Conservation (phyloP, 2,113 vertebrate genomes). For the Ptychochromis oligacanthus region DNA sequence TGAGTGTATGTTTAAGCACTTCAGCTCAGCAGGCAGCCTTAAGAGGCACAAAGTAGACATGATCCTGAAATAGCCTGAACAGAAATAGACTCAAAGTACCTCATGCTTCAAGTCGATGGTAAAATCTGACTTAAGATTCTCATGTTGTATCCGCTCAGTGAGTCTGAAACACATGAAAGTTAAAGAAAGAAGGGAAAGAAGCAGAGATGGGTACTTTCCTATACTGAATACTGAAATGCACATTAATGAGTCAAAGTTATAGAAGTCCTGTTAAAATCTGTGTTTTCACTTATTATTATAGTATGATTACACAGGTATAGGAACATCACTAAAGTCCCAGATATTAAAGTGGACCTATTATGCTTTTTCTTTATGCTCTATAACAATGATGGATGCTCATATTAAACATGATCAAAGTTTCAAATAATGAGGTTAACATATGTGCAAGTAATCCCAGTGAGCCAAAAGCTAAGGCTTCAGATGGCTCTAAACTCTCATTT, state of each 20-base stretch:
- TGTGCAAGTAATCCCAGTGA: background rate
- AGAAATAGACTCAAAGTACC: constrained; percentile 73
- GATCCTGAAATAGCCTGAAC: background rate
- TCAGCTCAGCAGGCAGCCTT: background rate
- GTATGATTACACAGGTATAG: background rate
- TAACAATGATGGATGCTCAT: no score
- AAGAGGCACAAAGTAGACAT: background rate
- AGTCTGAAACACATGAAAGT: constrained; percentile 80
- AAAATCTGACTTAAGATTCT: constrained; percentile 90
- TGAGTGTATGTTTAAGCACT: background rate
- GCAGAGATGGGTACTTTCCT: background rate
- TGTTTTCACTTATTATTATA: background rate
- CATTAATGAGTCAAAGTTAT: background rate
- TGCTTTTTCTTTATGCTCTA: no score
- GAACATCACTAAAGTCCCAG: no score
- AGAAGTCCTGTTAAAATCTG: no score
- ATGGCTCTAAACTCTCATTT: no score
- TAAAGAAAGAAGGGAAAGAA: background rate
- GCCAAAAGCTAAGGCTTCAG: background rate
- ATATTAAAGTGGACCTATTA: no score
- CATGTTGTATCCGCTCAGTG: constrained; percentile 81
- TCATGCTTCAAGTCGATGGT: constrained; percentile 94
- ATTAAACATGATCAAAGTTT: background rate
- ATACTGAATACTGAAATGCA: background rate
- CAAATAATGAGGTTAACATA: background rate